Evolutionary conservation across 2,888 invertebrate species (phyloP).

Genomic region (Cantharis nigra): DNA sequence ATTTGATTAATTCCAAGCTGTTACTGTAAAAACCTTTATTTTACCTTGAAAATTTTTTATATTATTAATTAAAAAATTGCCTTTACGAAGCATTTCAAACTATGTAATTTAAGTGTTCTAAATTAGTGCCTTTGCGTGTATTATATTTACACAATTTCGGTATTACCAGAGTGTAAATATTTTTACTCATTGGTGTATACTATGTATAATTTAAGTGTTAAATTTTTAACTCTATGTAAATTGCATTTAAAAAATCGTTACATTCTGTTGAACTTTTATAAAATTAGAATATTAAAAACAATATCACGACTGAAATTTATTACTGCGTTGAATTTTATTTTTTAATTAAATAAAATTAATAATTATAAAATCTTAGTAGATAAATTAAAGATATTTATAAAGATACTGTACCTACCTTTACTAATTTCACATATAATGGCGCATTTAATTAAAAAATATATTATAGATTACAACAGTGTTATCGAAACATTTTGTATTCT

Average conservation of each 20-base stretch:
- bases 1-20: background rate
- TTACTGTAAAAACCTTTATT: background rate
- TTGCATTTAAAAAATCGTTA: background rate
- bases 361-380: background rate
- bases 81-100: constrained; percentile 18
- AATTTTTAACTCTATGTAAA: background rate
- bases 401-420: background rate
- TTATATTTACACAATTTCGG: constrained; percentile 8
- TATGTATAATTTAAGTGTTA: background rate
- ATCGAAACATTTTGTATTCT: background rate
- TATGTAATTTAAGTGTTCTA: constrained; percentile 22
- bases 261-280: background rate
- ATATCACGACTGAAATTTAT: background rate
- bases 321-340: background rate
- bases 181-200: background rate
- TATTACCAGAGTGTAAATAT: background rate
- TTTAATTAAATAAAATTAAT: background rate
- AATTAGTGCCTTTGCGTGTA: constrained; percentile 19
- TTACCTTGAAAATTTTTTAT: background rate
- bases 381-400: too few species aligned
- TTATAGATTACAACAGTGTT: background rate
- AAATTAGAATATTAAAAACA: background rate
- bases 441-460: background rate
- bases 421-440: background rate
- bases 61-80: constrained; percentile 7